Conservation (phyloP, 2,113 vertebrate genomes). For the Brachyhypopomus gauderio region DNA sequence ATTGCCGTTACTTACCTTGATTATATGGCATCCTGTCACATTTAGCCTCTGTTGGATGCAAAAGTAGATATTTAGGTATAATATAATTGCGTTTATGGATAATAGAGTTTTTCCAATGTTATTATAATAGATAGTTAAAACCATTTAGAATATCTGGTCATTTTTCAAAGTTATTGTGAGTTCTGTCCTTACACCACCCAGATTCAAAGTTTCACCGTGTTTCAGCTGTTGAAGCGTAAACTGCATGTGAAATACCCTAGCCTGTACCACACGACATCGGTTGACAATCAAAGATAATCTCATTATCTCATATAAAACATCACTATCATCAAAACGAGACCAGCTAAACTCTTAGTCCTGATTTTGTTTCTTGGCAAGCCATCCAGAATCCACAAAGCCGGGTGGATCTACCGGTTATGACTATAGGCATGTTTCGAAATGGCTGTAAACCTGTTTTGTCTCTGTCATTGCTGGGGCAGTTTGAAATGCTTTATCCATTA, state of each 20-base stretch:
- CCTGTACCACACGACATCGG: not conserved
- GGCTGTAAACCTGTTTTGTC: constrained; percentile 51
- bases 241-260: not conserved
- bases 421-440: too few species aligned
- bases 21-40: not conserved
- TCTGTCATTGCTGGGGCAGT: constrained; percentile 17
- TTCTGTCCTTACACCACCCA: not conserved
- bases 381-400: not conserved
- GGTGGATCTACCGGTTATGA: not conserved
- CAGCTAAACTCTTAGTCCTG: not conserved
- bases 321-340: not conserved
- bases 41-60: not conserved
- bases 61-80: not conserved
- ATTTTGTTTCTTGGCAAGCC: not conserved
- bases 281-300: too few species aligned
- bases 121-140: constrained; percentile 2
- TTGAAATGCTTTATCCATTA: constrained; percentile 29
- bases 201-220: not conserved
- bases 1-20: too few species aligned
- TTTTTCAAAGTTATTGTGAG: not conserved
- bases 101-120: not conserved
- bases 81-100: not conserved
- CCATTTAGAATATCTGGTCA: not conserved
- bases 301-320: too few species aligned
- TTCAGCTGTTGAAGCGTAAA: constrained; percentile 14